Evolutionary conservation across 2,797 vertebrate species (phyloP).

Genomic region (Todus mexicanus): DNA sequence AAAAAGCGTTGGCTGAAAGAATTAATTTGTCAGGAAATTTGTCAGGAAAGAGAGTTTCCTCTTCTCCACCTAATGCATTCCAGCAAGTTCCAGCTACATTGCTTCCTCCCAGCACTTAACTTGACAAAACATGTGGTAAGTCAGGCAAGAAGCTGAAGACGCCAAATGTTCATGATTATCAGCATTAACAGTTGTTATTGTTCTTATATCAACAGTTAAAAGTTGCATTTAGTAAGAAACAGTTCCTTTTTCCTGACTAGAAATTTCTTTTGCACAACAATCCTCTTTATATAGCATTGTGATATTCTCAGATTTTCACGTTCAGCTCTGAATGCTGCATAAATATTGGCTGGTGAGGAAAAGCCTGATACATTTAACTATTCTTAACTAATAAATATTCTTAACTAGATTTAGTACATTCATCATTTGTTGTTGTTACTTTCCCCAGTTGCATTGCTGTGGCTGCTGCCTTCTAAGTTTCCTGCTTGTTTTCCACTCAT

Average conservation of each 20-base stretch:
- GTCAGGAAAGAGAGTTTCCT: conserved; percentile 29
- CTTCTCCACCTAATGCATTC: background rate
- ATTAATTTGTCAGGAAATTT: conserved; percentile 8
- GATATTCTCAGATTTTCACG: background rate
- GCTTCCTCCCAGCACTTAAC: conserved; percentile 1
- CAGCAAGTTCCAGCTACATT: background rate
- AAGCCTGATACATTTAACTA: background rate
- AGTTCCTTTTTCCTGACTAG: background rate
- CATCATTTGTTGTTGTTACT: background rate
- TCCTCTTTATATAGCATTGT: background rate
- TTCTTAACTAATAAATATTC: no score
- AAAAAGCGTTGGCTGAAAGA: background rate
- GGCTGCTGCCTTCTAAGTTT: background rate
- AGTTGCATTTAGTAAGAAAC: background rate
- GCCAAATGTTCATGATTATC: background rate
- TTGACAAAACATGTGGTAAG: background rate
- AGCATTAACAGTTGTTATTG: background rate
- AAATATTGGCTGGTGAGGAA: background rate
- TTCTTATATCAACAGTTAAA: background rate
- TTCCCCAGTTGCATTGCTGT: background rate
- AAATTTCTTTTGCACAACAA: background rate
- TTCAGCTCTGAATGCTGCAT: background rate
- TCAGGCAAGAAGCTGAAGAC: background rate
- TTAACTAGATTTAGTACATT: background rate
- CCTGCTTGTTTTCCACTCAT: background rate